Conservation (phyloP, 2,888 invertebrate genomes). For the Leuctra nigra region DNA sequence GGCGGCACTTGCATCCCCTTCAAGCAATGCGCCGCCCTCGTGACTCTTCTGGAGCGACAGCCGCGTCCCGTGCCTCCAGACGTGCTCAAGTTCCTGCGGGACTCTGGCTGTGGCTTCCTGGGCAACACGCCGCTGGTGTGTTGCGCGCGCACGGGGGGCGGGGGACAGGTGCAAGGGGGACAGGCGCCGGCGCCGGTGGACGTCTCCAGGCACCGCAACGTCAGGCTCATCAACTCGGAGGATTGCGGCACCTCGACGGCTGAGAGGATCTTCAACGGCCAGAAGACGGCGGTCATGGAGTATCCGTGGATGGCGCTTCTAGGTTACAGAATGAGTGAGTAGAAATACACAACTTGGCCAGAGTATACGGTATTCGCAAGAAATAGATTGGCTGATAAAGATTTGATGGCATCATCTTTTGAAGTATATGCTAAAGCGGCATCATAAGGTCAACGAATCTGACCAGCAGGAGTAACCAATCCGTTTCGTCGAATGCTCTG, state of each 20-base stretch:
- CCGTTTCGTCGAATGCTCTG: no score
- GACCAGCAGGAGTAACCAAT: no score
- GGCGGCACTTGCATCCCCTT: conserved; percentile 29
- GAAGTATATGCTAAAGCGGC: no score
- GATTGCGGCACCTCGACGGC: background rate
- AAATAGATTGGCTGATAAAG: no score
- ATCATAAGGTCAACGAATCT: no score
- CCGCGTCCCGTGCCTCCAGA: conserved; percentile 21
- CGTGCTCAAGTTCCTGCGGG: conserved; percentile 20
- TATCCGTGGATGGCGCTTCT: background rate
- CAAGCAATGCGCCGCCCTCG: conserved; percentile 24
- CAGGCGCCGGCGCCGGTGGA: background rate
- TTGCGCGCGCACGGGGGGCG: background rate
- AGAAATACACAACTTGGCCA: no score
- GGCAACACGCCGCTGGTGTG: background rate
- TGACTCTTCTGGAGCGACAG: conserved; percentile 23
- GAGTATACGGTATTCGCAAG: no score
- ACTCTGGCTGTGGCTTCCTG: conserved; percentile 22
- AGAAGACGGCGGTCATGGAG: background rate
- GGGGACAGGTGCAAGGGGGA: background rate
- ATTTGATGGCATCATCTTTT: no score
- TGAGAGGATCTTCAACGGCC: background rate
- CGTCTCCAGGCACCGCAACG: background rate
- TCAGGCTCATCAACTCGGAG: background rate
- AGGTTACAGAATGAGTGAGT: background rate